Conservation (phyloP, 2,888 invertebrate genomes). For the Nowickia ferox region DNA sequence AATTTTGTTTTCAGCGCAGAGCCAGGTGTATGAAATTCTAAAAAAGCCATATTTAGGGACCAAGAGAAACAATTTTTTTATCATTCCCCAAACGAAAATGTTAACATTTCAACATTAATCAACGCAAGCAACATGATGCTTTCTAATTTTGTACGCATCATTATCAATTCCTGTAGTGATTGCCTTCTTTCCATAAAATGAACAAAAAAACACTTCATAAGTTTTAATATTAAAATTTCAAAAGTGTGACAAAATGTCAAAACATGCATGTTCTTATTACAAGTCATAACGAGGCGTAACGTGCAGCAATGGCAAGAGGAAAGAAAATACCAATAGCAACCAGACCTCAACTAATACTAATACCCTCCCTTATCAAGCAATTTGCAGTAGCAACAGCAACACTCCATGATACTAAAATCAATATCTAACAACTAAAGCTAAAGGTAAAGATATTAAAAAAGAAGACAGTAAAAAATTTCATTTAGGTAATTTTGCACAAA, state of each 20-base stretch:
- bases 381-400: not conserved
- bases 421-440: conserved; percentile 7
- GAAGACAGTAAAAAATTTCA: conserved; percentile 15
- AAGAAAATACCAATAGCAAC: conserved; percentile 30
- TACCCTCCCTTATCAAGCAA: conserved; percentile 1
- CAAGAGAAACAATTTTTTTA: not conserved
- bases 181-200: conserved; percentile 3
- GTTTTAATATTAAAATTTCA: conserved; percentile 73
- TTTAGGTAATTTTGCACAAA: conserved; percentile 24
- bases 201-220: conserved; percentile 5
- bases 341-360: conserved; percentile 19
- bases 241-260: conserved; percentile 74
- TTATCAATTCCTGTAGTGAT: conserved; percentile 62
- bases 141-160: conserved; percentile 71
- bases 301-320: conserved; percentile 37
- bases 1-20: too few species aligned
- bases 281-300: conserved; percentile 68
- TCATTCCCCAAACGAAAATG: conserved; percentile 1
- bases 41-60: too few species aligned
- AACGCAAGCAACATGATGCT: conserved; percentile 70
- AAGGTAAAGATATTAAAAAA: conserved; percentile 21
- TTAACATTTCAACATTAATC: conserved; percentile 63
- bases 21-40: too few species aligned
- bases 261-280: conserved; percentile 72
- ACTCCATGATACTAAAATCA: conserved; percentile 25